A percentile compares a stretch with the other conserved stretches of the same genome.
phyloP scores from a whole-genome alignment of 2,888 invertebrate species.

The Neria commutata region DNA sequence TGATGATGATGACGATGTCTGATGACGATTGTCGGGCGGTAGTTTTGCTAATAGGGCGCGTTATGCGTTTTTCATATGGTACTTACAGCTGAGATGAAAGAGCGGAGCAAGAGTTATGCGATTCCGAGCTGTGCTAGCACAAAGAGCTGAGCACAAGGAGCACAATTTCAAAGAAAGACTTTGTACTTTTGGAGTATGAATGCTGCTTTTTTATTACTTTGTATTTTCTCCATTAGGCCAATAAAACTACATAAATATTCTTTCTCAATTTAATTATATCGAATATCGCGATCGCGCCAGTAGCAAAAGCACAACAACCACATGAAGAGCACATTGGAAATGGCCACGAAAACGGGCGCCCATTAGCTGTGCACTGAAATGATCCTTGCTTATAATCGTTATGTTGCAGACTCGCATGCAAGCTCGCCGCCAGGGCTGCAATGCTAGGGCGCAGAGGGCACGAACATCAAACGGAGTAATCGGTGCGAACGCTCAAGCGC shows the following conservation, averaged over 20 bases:
- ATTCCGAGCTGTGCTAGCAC: no score
- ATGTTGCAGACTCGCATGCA: neutral
- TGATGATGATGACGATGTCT: neutral
- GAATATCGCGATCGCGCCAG: neutral
- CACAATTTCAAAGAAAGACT: no score
- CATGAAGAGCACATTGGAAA: no score
- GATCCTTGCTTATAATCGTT: neutral
- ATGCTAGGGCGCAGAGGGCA: neutral
- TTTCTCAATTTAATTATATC: conserved; percentile 8
- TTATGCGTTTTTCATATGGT: neutral
- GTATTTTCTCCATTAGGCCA: no score
- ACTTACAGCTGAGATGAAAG: no score
- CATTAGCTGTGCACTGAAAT: neutral
- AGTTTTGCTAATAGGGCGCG: neutral
- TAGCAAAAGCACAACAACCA: conserved; percentile 11
- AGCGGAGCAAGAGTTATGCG: no score
- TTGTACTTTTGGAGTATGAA: no score
- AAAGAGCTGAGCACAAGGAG: no score
- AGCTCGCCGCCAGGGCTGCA: neutral
- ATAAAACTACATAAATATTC: no score
- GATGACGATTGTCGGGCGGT: neutral
- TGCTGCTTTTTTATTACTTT: no score
- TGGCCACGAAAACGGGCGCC: conserved; percentile 1
- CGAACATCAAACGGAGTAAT: neutral
- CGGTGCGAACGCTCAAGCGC: neutral